These are phyloP conservation scores for Phyllotreta striolata DNA, from an alignment of 2,888 invertebrate species.

Conservation along the genomic window DNA sequence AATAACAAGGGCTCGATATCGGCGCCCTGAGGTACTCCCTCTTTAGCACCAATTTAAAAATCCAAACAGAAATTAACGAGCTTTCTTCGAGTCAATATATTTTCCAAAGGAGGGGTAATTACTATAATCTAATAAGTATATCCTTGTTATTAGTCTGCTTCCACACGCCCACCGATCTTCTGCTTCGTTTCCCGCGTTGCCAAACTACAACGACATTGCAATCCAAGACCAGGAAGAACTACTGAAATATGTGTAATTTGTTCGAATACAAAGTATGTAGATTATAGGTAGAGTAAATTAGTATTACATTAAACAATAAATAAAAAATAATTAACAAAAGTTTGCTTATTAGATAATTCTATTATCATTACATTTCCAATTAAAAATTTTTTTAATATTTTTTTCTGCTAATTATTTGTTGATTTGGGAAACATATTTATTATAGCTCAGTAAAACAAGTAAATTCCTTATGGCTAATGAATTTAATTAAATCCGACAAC, in stretches of 20 bases:
- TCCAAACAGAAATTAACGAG: slow-evolving; percentile 31
- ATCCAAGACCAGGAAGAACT: background rate
- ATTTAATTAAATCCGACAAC: background rate
- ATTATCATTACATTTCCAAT: too few relatives aligned
- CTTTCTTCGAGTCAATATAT: slow-evolving; percentile 42
- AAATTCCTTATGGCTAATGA: too few relatives aligned
- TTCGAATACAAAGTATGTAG: too few relatives aligned
- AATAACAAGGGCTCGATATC: slow-evolving; percentile 15
- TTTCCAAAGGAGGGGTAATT: slow-evolving; percentile 52
- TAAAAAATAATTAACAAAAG: too few relatives aligned
- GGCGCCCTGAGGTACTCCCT: slow-evolving; percentile 26
- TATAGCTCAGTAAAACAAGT: too few relatives aligned
- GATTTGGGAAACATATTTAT: too few relatives aligned
- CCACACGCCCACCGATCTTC: slow-evolving; percentile 57
- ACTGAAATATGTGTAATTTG: background rate
- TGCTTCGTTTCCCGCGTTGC: slow-evolving; percentile 8
- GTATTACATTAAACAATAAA: too few relatives aligned
- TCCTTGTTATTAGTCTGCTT: slow-evolving; percentile 56
- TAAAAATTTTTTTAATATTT: too few relatives aligned
- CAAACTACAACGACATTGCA: slow-evolving; percentile 1
- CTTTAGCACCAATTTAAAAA: slow-evolving; percentile 31
- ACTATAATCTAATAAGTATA: slow-evolving; percentile 59
- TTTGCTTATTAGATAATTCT: too few relatives aligned
- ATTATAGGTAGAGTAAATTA: too few relatives aligned
- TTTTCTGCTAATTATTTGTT: too few relatives aligned